Percentiles rank a stretch among this genome's conserved stretches.
These are phyloP conservation scores for Cenopis cana DNA, from an alignment of 2,888 invertebrate species.

Conservation along the genomic window DNA sequence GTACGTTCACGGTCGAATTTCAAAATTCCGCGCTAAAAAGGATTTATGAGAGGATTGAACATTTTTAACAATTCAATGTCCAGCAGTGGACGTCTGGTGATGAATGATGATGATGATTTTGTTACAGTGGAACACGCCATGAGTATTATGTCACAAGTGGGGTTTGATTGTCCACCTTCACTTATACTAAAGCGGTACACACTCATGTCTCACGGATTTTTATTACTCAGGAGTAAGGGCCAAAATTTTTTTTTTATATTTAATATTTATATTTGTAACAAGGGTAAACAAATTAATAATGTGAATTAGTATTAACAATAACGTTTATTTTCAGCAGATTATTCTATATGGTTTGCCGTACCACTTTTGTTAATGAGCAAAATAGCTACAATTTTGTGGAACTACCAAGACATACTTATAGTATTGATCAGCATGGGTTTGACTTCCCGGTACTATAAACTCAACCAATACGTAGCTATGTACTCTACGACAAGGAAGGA, in stretches of 20 bases:
- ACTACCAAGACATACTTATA: constrained; percentile 88
- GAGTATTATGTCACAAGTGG: constrained; percentile 81
- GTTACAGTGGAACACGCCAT: constrained; percentile 84
- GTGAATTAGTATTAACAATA: background rate
- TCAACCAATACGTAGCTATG: constrained; percentile 75
- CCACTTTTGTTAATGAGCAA: constrained; percentile 75
- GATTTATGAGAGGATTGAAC: no score
- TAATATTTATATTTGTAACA: background rate
- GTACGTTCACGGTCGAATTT: no score
- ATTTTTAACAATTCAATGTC: no score
- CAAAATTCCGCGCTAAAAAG: no score
- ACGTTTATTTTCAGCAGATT: constrained; percentile 60
- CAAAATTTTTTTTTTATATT: background rate
- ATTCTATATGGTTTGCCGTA: constrained; percentile 59
- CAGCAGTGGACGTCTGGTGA: no score
- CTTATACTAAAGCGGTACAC: constrained; percentile 61
- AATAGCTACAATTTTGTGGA: constrained; percentile 88
- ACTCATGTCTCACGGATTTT: constrained; percentile 72
- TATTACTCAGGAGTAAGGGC: constrained; percentile 65
- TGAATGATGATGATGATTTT: constrained; percentile 9
- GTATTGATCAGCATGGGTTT: constrained; percentile 88
- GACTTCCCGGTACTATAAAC: constrained; percentile 86
- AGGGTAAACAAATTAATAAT: background rate
- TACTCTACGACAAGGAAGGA: constrained; percentile 52
- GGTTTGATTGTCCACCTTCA: constrained; percentile 58